Evolutionary conservation across 1,140 invertebrate genomes (phyloP).

Genomic region (Wiebesia pumilae): DNA sequence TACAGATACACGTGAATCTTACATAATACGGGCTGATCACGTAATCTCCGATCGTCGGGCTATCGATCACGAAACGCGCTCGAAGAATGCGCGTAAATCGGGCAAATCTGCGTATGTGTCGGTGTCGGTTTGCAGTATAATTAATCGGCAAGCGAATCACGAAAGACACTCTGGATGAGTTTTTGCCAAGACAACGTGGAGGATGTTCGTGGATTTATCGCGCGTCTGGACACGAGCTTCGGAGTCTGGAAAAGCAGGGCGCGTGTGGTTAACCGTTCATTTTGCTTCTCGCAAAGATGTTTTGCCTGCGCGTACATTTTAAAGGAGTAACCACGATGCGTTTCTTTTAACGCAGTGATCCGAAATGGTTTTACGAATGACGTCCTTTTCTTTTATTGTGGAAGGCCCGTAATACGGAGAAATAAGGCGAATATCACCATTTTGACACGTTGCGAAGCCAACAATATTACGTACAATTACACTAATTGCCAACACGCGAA

Average conservation of each 20-base stretch:
- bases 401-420: not conserved
- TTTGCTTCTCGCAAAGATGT: not conserved
- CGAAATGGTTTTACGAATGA: not conserved
- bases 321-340: not conserved
- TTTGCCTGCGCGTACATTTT: not conserved
- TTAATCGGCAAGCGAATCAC: not conserved
- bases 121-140: not conserved
- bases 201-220: not conserved
- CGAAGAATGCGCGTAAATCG: not conserved
- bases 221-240: not conserved
- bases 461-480: too few species aligned
- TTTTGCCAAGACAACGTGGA: not conserved
- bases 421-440: too few species aligned
- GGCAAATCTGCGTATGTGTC: not conserved
- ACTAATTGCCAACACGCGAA: too few species aligned
- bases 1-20: not conserved
- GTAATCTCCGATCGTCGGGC: not conserved
- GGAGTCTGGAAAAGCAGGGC: not conserved
- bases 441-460: too few species aligned
- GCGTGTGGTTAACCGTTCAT: constrained; percentile 14
- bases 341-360: not conserved
- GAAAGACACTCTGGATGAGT: not conserved
- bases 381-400: not conserved
- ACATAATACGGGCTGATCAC: not conserved
- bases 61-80: not conserved